Percentiles rank a stretch among this genome's conserved stretches.
Conservation (phyloP, 2,888 invertebrate species). For the Prosopocoilus inquinatus region DNA sequence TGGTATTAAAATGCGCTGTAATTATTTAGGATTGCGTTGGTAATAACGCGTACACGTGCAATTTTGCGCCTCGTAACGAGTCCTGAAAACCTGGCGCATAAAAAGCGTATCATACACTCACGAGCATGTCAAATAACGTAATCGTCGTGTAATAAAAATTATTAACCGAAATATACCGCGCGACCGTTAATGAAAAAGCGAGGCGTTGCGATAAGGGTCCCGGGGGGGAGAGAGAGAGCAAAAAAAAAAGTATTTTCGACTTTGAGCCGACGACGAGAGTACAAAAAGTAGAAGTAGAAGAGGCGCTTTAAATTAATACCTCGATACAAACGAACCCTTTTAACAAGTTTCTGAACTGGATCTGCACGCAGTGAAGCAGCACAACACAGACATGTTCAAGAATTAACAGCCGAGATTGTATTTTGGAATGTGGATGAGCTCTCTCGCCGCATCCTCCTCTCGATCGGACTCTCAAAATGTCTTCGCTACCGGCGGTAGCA, state of each 20-base stretch:
- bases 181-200: no score
- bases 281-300: slow-evolving; percentile 24
- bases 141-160: no score
- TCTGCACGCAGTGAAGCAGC: slow-evolving; percentile 44
- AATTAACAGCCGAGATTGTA: slow-evolving; percentile 44
- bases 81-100: no score
- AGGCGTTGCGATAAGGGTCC: neutral
- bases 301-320: slow-evolving; percentile 29
- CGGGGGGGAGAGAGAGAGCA: neutral
- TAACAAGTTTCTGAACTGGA: slow-evolving; percentile 40
- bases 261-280: slow-evolving; percentile 1
- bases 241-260: slow-evolving; percentile 2
- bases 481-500: slow-evolving; percentile 10
- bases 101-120: no score
- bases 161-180: no score
- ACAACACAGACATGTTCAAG: slow-evolving; percentile 43
- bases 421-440: slow-evolving; percentile 43
- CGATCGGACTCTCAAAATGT: slow-evolving; percentile 8
- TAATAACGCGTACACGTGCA: no score
- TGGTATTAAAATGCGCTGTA: no score
- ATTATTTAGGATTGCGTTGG: no score
- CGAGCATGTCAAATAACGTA: no score
- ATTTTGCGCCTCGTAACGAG: no score
- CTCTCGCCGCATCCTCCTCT: slow-evolving; percentile 5
- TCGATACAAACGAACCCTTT: slow-evolving; percentile 29